Conservation (phyloP, 2,888 invertebrate species). For the Heteromurus nitidus region DNA sequence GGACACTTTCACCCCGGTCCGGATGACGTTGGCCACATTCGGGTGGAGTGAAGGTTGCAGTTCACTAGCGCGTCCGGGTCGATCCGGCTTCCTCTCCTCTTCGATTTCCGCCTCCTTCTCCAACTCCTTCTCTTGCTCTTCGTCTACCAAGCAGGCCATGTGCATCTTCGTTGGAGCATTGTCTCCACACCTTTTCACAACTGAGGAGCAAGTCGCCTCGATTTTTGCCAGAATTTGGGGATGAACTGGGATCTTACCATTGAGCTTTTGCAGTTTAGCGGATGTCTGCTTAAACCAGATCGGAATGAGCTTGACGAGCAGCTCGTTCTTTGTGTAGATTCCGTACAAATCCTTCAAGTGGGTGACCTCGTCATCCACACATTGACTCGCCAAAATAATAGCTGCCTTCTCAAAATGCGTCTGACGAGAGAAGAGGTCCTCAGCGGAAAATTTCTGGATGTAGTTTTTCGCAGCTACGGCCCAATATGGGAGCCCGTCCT, state of each 20-base stretch:
- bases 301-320: constrained; percentile 21
- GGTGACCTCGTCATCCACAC: constrained; percentile 51
- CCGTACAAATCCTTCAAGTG: constrained; percentile 58
- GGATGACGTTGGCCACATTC: constrained; percentile 1
- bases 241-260: background rate
- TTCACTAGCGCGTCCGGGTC: background rate
- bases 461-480: constrained; percentile 61
- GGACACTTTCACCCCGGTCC: background rate
- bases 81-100: constrained; percentile 17
- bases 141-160: constrained; percentile 32
- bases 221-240: background rate
- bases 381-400: background rate
- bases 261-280: constrained; percentile 5
- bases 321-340: background rate
- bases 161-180: constrained; percentile 26
- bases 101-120: constrained; percentile 34
- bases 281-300: constrained; percentile 28
- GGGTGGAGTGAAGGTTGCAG: background rate
- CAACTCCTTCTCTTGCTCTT: constrained; percentile 50
- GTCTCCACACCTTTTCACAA: background rate
- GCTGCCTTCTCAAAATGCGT: constrained; percentile 21
- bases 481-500: constrained; percentile 68
- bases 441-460: constrained; percentile 54
- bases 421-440: constrained; percentile 10
- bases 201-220: background rate